Evolutionary conservation across 2,888 invertebrate species (phyloP), one percentile per base, ranked within the genome.

Genomic region (Drosophila formosana): DNA sequence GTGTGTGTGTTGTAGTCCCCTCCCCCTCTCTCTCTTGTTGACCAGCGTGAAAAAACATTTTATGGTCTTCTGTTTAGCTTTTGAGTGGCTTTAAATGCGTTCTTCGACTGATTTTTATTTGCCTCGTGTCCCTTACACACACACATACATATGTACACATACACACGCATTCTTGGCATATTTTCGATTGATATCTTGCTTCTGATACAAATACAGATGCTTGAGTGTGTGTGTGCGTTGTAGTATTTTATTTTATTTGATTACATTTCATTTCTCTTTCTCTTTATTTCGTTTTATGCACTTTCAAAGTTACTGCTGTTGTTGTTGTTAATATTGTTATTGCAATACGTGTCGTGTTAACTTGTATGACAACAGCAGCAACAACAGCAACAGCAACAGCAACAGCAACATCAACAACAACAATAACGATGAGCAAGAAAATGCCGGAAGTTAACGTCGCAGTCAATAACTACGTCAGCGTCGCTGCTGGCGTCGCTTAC

Each of bases 11-110:
- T 52, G 47, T 60, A 63, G 41, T 11, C 47, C 51, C 6, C 41
- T 49, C 50, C 28, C 13, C 39, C 32, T 9, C n/a, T 34, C n/a
- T 34, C n/a, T 2, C 13, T 51, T 4, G 28, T 18, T 34, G 41
- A 43, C 5, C 11, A 28, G 76, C 76, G 82, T 82, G 72, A 82
- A 80, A 78, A 72, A 82, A 66, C 76, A 82, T 82, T 80, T 80
- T 66, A 80, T 82, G 77, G 63, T 72, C 72, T 76, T 73, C 77
- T 70, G 64, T 82, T 85, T 86, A 80, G 80, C 83, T 82, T 75
- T 72, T 73, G 80, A 80, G 82, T 80, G 86, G 76, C 80, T 82
- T 75, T 80, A 75, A 85, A 85, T 85, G 82, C 86, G 82, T 80
- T 75, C 66, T 62, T 80, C 63, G 87, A 77, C 74, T 80, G 81